Evolutionary conservation across 2,797 vertebrate species (phyloP), one percentile per base, ranked within the genome.

Genomic region (Dicrostonyx torquatus): DNA sequence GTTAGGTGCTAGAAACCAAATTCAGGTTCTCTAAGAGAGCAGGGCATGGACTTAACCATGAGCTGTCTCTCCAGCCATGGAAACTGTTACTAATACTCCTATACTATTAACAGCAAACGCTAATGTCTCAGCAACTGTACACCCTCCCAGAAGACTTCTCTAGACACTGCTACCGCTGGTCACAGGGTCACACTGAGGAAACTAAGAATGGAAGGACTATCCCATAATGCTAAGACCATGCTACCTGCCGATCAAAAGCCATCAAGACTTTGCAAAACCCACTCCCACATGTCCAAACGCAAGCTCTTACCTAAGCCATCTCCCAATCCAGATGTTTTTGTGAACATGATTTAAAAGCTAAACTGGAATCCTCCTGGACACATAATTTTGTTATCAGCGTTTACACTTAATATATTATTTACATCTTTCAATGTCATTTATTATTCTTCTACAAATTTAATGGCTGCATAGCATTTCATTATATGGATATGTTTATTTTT

Each of bases 401-500:
- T 92, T 90, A 90, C 3, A 87, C 22, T 34, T 92, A 89, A 79
- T 90, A 76, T 26, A 93, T 93, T 93, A 91, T 87, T 93, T 90
- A 92, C 45, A 79, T 53, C 75, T 92, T 55, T 83, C 80, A 85
- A 31, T 85, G 60, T 55, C 73, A 89, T 80, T 96, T 94, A 72
- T 91, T 87, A 29, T 94, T 93, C 3, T 75, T 88, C 89, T 89
- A 80, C 80, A 92, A 72, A 93, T 92, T 85, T 92, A 93, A 93
- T 48, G n/a, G 90, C 78, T 40, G n/a, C 58, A 45, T 37, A 53
- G 73, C 7, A 11, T 95, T 97, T 95, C 82, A 88, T 93, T 87
- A 92, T 70, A 72, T 68, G 50, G 93, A 0, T 90, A 90, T 86
- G 64, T 92, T 95, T 92, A 96, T 93, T 95, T 87, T 96, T 87